Percentiles rank a stretch among this genome's conserved stretches.
phyloP scores from a whole-genome alignment of 2,113 vertebrate genomes.

The Phycodurus eques region DNA sequence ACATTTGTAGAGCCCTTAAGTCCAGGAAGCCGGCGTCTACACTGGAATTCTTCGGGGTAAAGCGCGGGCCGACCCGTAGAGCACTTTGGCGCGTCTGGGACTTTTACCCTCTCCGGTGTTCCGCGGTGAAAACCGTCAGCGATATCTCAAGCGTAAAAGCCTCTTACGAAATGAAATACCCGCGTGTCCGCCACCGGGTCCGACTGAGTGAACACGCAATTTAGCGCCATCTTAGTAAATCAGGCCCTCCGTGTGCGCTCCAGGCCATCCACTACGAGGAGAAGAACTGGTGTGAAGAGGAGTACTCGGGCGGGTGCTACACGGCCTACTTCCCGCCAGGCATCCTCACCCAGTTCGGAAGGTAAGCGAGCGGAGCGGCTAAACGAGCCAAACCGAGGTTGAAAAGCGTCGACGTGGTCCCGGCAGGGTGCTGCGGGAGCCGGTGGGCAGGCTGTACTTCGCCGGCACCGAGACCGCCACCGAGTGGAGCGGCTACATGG shows the following conservation, averaged over 20 bases:
- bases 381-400: neutral
- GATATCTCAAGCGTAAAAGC: too few relatives aligned
- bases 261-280: slow-evolving; percentile 97
- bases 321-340: slow-evolving; percentile 92
- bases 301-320: slow-evolving; percentile 96
- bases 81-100: too few relatives aligned
- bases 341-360: slow-evolving; percentile 91
- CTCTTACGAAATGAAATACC: too few relatives aligned
- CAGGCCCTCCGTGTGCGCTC: neutral
- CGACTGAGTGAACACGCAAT: too few relatives aligned
- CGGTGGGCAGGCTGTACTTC: slow-evolving; percentile 83
- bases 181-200: too few relatives aligned
- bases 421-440: slow-evolving; percentile 86
- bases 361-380: slow-evolving; percentile 65
- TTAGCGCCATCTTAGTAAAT: neutral
- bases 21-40: too few relatives aligned
- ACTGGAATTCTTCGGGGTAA: too few relatives aligned
- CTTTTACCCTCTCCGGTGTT: too few relatives aligned
- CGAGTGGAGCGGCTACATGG: slow-evolving; percentile 97
- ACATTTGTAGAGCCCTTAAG: too few relatives aligned
- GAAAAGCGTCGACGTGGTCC: neutral
- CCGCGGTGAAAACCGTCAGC: too few relatives aligned
- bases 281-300: slow-evolving; percentile 98
- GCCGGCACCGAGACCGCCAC: slow-evolving; percentile 95
- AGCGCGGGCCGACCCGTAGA: too few relatives aligned